Base-by-base conservation (phyloP, 2,888 invertebrate species). In the Myathropa florea region DNA sequence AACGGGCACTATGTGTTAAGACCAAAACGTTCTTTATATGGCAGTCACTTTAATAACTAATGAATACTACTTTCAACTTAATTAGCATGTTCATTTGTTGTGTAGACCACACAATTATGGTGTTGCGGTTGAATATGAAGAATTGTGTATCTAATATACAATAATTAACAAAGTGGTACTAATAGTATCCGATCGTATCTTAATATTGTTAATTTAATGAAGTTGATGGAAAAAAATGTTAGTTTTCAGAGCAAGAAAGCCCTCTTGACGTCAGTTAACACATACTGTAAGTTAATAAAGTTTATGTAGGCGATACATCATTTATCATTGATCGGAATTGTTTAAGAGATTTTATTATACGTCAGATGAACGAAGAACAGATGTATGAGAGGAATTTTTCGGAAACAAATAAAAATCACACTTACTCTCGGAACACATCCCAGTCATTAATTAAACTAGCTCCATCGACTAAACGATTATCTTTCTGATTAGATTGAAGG, bases 81-180 rank as follows among this genome's bases (percentile, higher is more conserved):
- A 70, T 70, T 70, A 70, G 24, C 24, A 26, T 59, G 36, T 70
- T 33, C 24, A 70, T 70, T 70, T 36, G 59, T 26, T 59, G 26
- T 59, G 26, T 36, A 70, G 70, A 59, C 59, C 12, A 68, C 57
- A 68, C 57, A 68, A 68, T 68, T 57, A 68, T 55, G 68, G 68
- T 57, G 55, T 68, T 21, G 68, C 55, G 55, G 55, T 55, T 53
- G 18, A 18, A 46, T 46, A 28, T 57, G 57, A 68, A 7, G 53
- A 67, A 63, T 4, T 23, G 36, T 46, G 46, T 39, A 6, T n/a
- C 64, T 30, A 55, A 70, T 70, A 39, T n/a, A n/a, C n/a, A n/a
- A n/a, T 60, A 73, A 73, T 73, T 73, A 63, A 23, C 73, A 73
- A 24, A 55, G 73, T 33, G 63, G 2, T 63, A 33, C 73, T 73